Percentiles rank a stretch among this genome's conserved stretches.
Conservation (phyloP, 1,140 invertebrate species). For the Caenorhabditis latens region DNA sequence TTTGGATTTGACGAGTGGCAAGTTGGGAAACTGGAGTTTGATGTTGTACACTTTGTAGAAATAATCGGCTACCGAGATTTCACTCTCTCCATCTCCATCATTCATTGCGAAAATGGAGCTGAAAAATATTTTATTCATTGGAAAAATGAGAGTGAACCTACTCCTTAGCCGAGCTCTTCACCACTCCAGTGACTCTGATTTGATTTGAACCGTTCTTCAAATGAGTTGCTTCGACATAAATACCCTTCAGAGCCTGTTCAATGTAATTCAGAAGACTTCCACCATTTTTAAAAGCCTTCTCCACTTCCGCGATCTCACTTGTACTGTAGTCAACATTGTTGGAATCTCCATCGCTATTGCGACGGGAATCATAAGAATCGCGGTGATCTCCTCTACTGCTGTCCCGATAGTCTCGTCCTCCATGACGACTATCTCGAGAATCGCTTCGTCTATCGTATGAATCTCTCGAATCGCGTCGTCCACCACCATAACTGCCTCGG, state of each 20-base stretch:
- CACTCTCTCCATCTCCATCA: not conserved
- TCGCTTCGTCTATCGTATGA: not conserved
- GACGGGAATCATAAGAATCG: not conserved
- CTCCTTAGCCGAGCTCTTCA: not conserved
- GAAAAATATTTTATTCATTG: not conserved
- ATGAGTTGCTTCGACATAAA: not conserved
- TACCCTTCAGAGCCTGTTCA: not conserved
- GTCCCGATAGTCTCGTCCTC: not conserved
- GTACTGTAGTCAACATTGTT: not conserved
- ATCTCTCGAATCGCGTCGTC: not conserved
- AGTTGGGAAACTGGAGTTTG: not conserved
- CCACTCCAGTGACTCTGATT: not conserved
- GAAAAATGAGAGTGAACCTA: not conserved
- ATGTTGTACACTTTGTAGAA: not conserved
- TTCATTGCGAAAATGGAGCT: not conserved
- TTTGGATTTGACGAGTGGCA: not conserved
- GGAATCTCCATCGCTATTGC: not conserved
- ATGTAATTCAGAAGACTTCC: not conserved
- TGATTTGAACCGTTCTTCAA: not conserved
- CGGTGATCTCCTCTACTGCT: not conserved
- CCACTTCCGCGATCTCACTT: not conserved
- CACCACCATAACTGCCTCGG: not conserved
- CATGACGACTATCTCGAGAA: not conserved
- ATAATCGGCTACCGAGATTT: not conserved
- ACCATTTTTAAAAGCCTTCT: not conserved